phyloP scores from a whole-genome alignment of 2,113 vertebrate species.

The Tachysurus fulvidraco region DNA sequence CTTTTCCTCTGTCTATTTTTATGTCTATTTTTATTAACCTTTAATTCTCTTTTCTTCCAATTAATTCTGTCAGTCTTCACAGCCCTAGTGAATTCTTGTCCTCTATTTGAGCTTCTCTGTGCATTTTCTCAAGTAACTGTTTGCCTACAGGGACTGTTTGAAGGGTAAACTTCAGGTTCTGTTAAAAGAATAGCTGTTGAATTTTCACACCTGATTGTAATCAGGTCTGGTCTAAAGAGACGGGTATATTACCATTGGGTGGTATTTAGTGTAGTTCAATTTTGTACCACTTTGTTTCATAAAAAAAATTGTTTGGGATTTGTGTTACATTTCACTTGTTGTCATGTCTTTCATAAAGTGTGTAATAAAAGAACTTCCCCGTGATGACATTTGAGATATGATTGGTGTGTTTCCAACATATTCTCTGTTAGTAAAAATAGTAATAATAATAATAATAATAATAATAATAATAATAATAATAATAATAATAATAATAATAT shows the following conservation, averaged over 20 bases:
- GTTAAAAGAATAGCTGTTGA: slow-evolving; percentile 3
- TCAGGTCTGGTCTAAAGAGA: background rate
- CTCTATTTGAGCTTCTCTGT: slow-evolving; percentile 33
- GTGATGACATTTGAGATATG: background rate
- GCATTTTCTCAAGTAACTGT: slow-evolving; percentile 48
- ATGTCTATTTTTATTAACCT: background rate
- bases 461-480: background rate
- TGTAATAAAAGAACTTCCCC: background rate
- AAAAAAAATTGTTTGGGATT: background rate
- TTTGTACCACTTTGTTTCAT: background rate
- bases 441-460: background rate
- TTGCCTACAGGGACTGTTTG: slow-evolving; percentile 35
- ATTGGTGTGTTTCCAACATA: background rate
- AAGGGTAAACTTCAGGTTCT: slow-evolving; percentile 5
- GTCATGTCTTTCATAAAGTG: background rate
- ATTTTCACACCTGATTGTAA: slow-evolving; percentile 25
- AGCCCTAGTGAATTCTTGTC: slow-evolving; percentile 31
- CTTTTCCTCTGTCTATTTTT: background rate
- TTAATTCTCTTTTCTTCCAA: background rate
- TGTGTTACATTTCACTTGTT: background rate
- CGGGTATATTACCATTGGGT: background rate
- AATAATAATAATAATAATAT: background rate
- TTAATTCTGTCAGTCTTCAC: slow-evolving; percentile 31
- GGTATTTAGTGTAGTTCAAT: too few relatives aligned
- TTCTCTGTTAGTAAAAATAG: background rate